Evolutionary conservation across 2,797 vertebrate genomes (phyloP).

Genomic region (Etheostoma nigrum): DNA sequence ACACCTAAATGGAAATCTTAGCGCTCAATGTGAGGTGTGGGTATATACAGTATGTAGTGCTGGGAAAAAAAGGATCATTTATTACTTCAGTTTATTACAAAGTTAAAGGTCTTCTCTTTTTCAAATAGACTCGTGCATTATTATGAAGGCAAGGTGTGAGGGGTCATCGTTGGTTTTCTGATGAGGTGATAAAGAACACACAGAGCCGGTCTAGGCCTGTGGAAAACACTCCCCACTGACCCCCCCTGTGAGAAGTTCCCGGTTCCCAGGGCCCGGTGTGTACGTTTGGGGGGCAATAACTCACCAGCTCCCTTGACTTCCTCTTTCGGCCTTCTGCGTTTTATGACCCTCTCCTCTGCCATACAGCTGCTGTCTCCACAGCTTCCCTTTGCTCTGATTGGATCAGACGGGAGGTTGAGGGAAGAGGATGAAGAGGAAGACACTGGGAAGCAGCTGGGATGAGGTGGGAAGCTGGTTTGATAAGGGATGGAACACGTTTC

Average conservation of each 20-base stretch:
- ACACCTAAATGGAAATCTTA: slow-evolving; percentile 15
- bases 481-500: slow-evolving; percentile 47
- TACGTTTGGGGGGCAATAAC: slow-evolving; percentile 85
- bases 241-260: slow-evolving; percentile 78
- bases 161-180: slow-evolving; percentile 26
- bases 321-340: slow-evolving; percentile 82
- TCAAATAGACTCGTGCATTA: slow-evolving; percentile 26
- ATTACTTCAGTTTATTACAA: slow-evolving; percentile 59
- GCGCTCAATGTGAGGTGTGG: slow-evolving; percentile 2
- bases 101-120: slow-evolving; percentile 41
- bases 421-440: slow-evolving; percentile 68
- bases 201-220: slow-evolving; percentile 47
- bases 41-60: slow-evolving; percentile 19
- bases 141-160: slow-evolving; percentile 46
- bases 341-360: slow-evolving; percentile 82
- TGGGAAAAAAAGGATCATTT: slow-evolving; percentile 49
- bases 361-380: slow-evolving; percentile 82
- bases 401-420: slow-evolving; percentile 57
- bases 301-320: slow-evolving; percentile 82
- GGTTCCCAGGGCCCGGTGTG: slow-evolving; percentile 86
- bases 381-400: slow-evolving; percentile 69
- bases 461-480: slow-evolving; percentile 61
- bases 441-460: slow-evolving; percentile 64
- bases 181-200: slow-evolving; percentile 67
- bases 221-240: slow-evolving; percentile 41